phyloP scores from a whole-genome alignment of 1,140 invertebrate genomes.

The Monomorium pharaonis region DNA sequence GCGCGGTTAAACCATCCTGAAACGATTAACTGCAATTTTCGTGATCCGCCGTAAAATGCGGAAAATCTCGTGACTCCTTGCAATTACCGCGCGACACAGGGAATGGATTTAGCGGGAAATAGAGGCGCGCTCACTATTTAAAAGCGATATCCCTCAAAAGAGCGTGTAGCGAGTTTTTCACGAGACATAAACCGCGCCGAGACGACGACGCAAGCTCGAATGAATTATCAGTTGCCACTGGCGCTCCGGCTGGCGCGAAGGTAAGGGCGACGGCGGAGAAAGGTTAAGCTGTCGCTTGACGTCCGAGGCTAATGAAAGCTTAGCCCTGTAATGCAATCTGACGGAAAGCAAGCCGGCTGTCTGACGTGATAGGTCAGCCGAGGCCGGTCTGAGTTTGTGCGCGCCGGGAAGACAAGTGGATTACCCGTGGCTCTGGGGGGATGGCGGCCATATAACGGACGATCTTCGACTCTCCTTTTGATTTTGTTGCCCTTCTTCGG shows the following conservation, averaged over 20 bases:
- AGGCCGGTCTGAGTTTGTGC: slow-evolving; percentile 63
- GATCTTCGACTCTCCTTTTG: slow-evolving; percentile 71
- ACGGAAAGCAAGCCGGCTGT: slow-evolving; percentile 71
- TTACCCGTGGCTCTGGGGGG: slow-evolving; percentile 60
- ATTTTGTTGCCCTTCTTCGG: slow-evolving; percentile 60
- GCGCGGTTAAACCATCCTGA: slow-evolving; percentile 6
- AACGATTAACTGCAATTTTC: slow-evolving; percentile 47
- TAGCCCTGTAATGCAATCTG: slow-evolving; percentile 78
- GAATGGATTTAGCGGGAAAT: slow-evolving; percentile 33
- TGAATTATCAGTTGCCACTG: slow-evolving; percentile 73
- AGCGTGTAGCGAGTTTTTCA: background rate
- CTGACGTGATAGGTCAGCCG: slow-evolving; percentile 78
- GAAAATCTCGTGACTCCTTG: slow-evolving; percentile 18
- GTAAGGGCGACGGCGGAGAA: slow-evolving; percentile 60
- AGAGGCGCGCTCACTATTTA: background rate
- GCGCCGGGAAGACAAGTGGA: slow-evolving; percentile 74
- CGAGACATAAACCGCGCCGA: slow-evolving; percentile 46
- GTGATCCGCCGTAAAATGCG: slow-evolving; percentile 18
- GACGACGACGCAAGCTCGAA: slow-evolving; percentile 50
- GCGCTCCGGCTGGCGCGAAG: background rate
- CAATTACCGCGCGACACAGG: slow-evolving; percentile 12
- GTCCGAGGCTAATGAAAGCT: slow-evolving; percentile 79
- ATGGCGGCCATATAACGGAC: slow-evolving; percentile 68
- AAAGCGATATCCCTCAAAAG: slow-evolving; percentile 47
- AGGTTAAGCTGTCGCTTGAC: slow-evolving; percentile 78